These are phyloP conservation scores for Nibea coibor DNA, from an alignment of 2,113 vertebrate species.

Conservation along the genomic window DNA sequence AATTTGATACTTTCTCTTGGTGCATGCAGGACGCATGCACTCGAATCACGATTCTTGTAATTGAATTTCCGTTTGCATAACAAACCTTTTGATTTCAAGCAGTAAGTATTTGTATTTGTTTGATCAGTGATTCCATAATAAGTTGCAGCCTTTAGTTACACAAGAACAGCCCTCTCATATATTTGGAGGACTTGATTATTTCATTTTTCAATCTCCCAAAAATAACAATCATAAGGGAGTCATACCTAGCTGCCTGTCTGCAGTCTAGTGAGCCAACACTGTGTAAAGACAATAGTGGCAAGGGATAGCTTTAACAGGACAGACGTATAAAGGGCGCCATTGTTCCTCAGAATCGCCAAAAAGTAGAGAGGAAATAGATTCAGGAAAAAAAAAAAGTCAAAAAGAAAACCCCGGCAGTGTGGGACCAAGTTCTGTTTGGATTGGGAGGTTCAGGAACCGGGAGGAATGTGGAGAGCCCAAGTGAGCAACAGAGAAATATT, in stretches of 20 bases:
- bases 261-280: conserved; percentile 46
- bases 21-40: conserved; percentile 1
- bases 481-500: conserved; percentile 83
- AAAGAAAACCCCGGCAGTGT: conserved; percentile 77
- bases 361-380: conserved; percentile 79
- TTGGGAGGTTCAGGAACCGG: conserved; percentile 82
- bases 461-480: conserved; percentile 80
- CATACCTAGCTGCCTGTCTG: conserved; percentile 48
- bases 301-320: conserved; percentile 47
- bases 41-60: conserved; percentile 24
- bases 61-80: conserved; percentile 25
- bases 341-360: conserved; percentile 73
- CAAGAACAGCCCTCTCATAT: background rate
- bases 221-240: conserved; percentile 47
- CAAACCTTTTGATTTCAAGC: conserved; percentile 24
- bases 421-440: conserved; percentile 79
- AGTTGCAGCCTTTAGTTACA: conserved; percentile 40
- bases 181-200: conserved; percentile 32
- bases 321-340: conserved; percentile 73
- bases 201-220: conserved; percentile 39
- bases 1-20: conserved; percentile 23
- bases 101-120: conserved; percentile 4
- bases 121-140: conserved; percentile 29
- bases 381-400: conserved; percentile 66
- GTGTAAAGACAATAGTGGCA: conserved; percentile 65